Base-by-base conservation (phyloP, 1,140 invertebrate species). In the Tachypleus tridentatus region DNA sequence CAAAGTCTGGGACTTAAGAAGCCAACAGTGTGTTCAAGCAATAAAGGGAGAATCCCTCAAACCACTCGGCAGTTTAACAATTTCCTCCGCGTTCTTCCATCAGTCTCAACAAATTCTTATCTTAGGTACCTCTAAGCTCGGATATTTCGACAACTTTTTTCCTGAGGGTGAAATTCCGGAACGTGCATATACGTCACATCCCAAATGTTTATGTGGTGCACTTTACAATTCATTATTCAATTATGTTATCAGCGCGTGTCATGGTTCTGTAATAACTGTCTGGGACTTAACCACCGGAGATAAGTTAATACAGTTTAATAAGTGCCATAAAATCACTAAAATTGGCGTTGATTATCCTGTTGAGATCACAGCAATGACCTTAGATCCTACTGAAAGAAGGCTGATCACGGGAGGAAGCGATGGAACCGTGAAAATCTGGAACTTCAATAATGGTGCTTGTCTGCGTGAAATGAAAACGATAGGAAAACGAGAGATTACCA, bases 351-450 rank as follows among this genome's bases (percentile, higher is more conserved):
- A 62, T 62, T 4, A 56, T 4, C 9, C 47, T 29, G 6, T 89
- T 51, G 86, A 88, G 77, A 88, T 91, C 50, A 88, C 87, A 0
- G 84, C 85, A 0, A 86, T 86, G 6, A 82, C 82, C 69, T 89
- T 90, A 74, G 86, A 89, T 76, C 81, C 82, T 3, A 80, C 82
- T 3, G 77, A 83, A 62, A 83, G 87, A 70, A 78, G 85, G 58
- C 77, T 91, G 4, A 71, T 88, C 0, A 88, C 86, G 0, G 86
- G 85, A 0, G 86, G 84, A 3, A 79, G 82, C 58, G 81, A 87
- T 73, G 86, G 86, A 51, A 80, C 81, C 3, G 73, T 87, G 3
- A 79, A 85, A 79, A 82, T 88, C 5, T 91, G 88, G 88, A 87
- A 88, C 73, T 89, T 88, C 70, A 88, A 87, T 72, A 84, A 85